These are phyloP conservation scores for Bembecia ichneumoniformis DNA, from an alignment of 2,888 invertebrate genomes.

Conservation along the genomic window DNA sequence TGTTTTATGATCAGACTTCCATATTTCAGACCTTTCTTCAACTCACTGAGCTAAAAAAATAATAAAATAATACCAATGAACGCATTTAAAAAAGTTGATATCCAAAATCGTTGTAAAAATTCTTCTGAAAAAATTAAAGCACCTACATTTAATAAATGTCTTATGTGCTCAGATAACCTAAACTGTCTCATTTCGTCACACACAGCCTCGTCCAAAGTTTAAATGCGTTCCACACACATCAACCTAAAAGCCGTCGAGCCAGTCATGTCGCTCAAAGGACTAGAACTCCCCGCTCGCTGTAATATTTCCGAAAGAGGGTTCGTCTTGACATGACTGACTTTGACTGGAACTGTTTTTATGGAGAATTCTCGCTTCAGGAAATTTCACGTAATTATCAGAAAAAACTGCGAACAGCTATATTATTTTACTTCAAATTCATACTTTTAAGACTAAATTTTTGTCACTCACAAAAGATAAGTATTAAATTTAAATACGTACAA, in stretches of 20 bases:
- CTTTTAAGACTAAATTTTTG: no score
- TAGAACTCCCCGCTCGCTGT: slow-evolving; percentile 34
- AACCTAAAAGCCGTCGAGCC: slow-evolving; percentile 29
- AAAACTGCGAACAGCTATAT: slow-evolving; percentile 11
- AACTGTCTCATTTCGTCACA: background rate
- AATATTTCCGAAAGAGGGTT: slow-evolving; percentile 37
- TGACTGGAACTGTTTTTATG: slow-evolving; percentile 30
- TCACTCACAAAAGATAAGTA: no score
- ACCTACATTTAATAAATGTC: no score
- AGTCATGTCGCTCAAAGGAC: slow-evolving; percentile 36
- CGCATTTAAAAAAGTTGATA: no score
- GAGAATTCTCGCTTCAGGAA: slow-evolving; percentile 29
- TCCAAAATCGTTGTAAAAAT: no score
- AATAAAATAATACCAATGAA: no score
- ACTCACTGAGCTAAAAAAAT: no score
- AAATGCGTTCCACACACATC: slow-evolving; percentile 9
- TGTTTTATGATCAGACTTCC: background rate
- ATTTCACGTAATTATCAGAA: slow-evolving; percentile 27
- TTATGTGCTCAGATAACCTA: background rate
- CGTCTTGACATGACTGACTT: slow-evolving; percentile 28
- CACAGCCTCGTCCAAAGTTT: slow-evolving; percentile 2
- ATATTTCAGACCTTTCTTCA: background rate
- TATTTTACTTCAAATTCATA: background rate
- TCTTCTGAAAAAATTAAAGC: no score
- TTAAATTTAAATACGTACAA: no score